Conservation (phyloP, 2,888 invertebrate species). For the Macroteleia sp. region DNA sequence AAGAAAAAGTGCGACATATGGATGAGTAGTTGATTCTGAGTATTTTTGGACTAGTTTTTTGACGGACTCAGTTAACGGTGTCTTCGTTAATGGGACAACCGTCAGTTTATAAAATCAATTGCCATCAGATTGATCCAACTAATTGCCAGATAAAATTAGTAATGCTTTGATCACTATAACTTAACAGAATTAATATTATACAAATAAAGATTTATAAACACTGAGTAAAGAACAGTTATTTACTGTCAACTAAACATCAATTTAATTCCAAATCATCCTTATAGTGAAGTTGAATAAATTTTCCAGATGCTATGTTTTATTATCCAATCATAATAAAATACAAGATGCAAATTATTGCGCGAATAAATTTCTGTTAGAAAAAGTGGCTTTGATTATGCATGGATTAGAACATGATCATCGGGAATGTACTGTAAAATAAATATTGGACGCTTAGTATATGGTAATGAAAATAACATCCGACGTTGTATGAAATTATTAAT, state of each 20-base stretch:
- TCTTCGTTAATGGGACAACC: constrained; percentile 54
- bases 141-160: neutral
- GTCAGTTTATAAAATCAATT: constrained; percentile 73
- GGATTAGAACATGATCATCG: constrained; percentile 11
- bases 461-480: too few relatives aligned
- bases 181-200: constrained; percentile 29
- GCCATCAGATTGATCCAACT: neutral
- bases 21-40: constrained; percentile 70
- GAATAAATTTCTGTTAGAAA: neutral
- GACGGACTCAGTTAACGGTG: constrained; percentile 62
- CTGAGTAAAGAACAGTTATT: neutral
- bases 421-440: neutral
- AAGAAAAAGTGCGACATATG: constrained; percentile 20
- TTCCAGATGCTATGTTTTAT: constrained; percentile 12
- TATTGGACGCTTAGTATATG: too few relatives aligned
- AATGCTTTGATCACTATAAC: neutral
- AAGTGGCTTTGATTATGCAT: constrained; percentile 13
- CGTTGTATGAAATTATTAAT: too few relatives aligned
- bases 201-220: neutral
- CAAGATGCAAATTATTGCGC: constrained; percentile 6
- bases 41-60: constrained; percentile 79
- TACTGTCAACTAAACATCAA: neutral
- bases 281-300: neutral
- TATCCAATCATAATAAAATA: constrained; percentile 19
- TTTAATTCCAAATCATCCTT: neutral